phyloP scores from a whole-genome alignment of 2,113 vertebrate species.

The Phalacrocorax brasilianus region DNA sequence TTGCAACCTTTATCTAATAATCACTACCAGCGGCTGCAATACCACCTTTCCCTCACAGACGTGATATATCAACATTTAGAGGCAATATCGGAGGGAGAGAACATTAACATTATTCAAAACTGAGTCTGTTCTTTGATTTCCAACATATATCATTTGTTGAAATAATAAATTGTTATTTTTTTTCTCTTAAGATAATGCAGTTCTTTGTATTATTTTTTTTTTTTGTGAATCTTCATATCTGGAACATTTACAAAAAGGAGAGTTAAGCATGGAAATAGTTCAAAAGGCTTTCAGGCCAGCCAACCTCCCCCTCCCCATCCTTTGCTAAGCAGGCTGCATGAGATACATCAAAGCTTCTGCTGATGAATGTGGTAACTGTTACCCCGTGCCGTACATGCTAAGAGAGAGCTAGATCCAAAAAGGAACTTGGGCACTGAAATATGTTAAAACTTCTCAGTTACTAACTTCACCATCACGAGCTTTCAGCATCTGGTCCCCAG shows the following conservation, averaged over 20 bases:
- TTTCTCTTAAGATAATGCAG: background rate
- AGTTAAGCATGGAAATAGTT: background rate
- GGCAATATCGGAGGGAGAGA: background rate
- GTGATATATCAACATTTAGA: background rate
- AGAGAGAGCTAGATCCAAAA: background rate
- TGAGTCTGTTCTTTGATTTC: background rate
- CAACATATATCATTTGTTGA: background rate
- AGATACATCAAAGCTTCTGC: conserved; percentile 21
- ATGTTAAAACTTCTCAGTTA: background rate
- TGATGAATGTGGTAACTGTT: background rate
- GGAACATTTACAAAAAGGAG: background rate
- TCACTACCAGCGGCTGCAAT: background rate
- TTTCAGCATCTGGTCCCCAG: background rate
- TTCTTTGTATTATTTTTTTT: background rate
- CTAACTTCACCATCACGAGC: background rate
- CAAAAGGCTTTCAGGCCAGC: background rate
- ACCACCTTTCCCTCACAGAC: background rate
- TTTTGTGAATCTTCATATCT: background rate
- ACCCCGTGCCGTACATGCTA: background rate
- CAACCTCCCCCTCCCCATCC: background rate
- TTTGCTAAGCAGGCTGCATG: background rate
- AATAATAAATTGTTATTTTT: background rate
- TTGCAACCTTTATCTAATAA: conserved; percentile 43
- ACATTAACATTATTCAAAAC: background rate
- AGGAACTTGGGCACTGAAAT: background rate